phyloP scores from a whole-genome alignment of 1,140 invertebrate genomes.

The Sycophila sp. region DNA sequence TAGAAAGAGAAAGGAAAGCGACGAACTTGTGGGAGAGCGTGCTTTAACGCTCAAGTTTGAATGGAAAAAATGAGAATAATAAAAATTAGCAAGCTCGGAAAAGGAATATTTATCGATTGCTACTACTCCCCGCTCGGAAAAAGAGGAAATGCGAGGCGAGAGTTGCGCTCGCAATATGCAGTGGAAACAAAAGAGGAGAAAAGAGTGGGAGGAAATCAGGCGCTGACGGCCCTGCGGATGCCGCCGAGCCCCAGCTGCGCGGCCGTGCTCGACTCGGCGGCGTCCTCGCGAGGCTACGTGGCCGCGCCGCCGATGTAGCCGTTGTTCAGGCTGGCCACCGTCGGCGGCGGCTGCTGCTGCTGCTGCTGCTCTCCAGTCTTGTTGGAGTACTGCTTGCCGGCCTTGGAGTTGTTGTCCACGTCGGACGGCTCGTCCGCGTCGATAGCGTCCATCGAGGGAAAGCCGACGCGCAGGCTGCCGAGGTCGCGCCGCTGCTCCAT shows the following conservation, averaged over 20 bases:
- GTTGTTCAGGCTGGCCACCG: slow-evolving; percentile 54
- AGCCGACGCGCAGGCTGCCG: slow-evolving; percentile 43
- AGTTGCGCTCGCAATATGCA: slow-evolving; percentile 10
- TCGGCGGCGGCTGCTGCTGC: slow-evolving; percentile 34
- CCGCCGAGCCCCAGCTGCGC: slow-evolving; percentile 10
- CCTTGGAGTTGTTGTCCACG: slow-evolving; percentile 35
- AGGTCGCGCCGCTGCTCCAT: neutral
- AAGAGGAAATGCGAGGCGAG: no score
- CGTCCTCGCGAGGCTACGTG: slow-evolving; percentile 52
- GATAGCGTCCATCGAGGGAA: slow-evolving; percentile 48
- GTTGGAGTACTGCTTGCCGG: neutral
- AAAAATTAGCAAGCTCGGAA: no score
- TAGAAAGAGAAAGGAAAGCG: no score
- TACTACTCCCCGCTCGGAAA: no score
- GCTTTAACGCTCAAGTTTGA: no score
- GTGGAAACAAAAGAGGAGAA: neutral
- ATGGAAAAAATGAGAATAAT: no score
- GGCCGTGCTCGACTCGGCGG: neutral
- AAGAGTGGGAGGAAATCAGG: slow-evolving; percentile 21
- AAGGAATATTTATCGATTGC: no score
- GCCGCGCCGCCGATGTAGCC: slow-evolving; percentile 60
- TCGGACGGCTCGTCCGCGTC: slow-evolving; percentile 32
- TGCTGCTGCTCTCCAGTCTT: slow-evolving; percentile 35
- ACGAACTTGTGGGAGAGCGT: no score
- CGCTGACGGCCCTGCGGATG: slow-evolving; percentile 35